These are phyloP conservation scores for Alauda arvensis DNA, from an alignment of 2,797 vertebrate genomes.

Conservation along the genomic window DNA sequence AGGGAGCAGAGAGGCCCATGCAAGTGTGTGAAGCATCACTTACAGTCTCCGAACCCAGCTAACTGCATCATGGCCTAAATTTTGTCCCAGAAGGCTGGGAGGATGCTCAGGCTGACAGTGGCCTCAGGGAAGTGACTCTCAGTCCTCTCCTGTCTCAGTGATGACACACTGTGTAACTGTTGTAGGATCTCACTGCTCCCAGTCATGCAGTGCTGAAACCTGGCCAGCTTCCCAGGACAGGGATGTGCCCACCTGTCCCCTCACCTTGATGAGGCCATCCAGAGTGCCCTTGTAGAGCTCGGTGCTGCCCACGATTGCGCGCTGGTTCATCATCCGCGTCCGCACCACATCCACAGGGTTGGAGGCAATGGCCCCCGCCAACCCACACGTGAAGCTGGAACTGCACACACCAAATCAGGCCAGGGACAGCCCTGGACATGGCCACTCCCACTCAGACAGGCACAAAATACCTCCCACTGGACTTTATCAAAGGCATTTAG, in stretches of 20 bases:
- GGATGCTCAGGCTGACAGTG: neutral
- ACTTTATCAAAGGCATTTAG: neutral
- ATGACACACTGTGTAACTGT: accelerated
- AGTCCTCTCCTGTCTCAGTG: neutral
- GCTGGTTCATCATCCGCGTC: conserved; percentile 97
- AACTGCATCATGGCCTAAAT: neutral
- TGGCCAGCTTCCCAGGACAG: neutral
- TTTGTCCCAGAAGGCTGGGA: neutral
- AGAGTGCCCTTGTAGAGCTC: conserved; percentile 89
- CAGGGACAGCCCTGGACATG: neutral
- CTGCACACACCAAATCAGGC: conserved; percentile 54
- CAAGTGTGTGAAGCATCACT: neutral
- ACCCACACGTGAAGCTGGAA: conserved; percentile 91
- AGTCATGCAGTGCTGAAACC: accelerated
- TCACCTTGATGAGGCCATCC: conserved; percentile 88
- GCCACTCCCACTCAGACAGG: neutral
- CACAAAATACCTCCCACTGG: neutral
- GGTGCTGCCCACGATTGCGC: conserved; percentile 83
- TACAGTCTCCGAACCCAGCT: neutral
- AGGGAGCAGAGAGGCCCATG: neutral
- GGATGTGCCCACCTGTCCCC: neutral
- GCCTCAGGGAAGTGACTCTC: neutral
- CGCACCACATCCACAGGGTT: conserved; percentile 95
- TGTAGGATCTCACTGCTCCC: neutral
- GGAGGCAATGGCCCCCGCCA: conserved; percentile 93